Percentiles rank a stretch among this genome's conserved stretches.
These are phyloP conservation scores for Aromia moschata DNA, from an alignment of 2,888 invertebrate species.

Conservation along the genomic window DNA sequence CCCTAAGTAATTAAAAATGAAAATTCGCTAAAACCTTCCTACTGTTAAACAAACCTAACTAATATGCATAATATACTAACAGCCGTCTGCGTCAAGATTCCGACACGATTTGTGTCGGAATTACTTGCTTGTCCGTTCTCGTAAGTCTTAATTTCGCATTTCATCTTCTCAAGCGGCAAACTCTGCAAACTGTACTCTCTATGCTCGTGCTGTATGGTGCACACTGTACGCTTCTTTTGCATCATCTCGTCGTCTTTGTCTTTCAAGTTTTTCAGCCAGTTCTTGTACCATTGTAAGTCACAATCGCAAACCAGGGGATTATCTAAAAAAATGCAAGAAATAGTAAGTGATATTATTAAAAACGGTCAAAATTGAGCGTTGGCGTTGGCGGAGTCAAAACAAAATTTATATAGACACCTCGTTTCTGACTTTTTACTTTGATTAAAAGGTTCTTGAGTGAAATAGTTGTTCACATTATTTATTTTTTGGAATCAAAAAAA, in stretches of 20 bases:
- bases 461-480: no score
- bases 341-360: no score
- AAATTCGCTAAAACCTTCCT: slow-evolving; percentile 35
- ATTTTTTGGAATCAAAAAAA: no score
- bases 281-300: slow-evolving; percentile 87
- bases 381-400: no score
- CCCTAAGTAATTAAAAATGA: slow-evolving; percentile 37
- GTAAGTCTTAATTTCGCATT: slow-evolving; percentile 74
- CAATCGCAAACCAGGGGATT: slow-evolving; percentile 90
- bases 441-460: no score
- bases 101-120: slow-evolving; percentile 29
- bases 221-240: slow-evolving; percentile 85
- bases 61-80: slow-evolving; percentile 43
- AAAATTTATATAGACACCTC: no score
- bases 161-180: slow-evolving; percentile 85
- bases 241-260: slow-evolving; percentile 89
- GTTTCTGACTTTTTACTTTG: no score
- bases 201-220: slow-evolving; percentile 82
- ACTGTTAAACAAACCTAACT: slow-evolving; percentile 47
- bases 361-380: no score
- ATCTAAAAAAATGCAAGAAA: slow-evolving; percentile 70
- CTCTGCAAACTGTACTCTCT: slow-evolving; percentile 84
- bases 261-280: slow-evolving; percentile 79
- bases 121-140: slow-evolving; percentile 32
- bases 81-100: slow-evolving; percentile 41